phyloP scores from a whole-genome alignment of 1,140 invertebrate genomes.

The Belonocnema kinseyi region DNA sequence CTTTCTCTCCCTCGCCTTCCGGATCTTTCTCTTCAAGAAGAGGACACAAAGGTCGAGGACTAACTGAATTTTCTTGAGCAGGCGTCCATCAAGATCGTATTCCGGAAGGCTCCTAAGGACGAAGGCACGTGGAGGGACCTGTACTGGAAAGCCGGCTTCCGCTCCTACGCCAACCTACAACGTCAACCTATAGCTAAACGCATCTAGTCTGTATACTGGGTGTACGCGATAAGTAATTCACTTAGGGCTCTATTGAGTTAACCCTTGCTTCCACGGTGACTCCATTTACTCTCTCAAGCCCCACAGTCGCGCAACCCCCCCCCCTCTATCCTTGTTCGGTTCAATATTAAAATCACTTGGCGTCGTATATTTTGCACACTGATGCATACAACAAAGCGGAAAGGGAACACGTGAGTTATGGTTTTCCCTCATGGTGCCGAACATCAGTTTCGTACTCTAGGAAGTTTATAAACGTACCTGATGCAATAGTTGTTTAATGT shows the following conservation, averaged over 20 bases:
- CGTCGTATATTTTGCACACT: not conserved
- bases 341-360: constrained; percentile 61
- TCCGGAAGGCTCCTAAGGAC: constrained; percentile 55
- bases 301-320: constrained; percentile 49
- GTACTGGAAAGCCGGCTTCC: constrained; percentile 46
- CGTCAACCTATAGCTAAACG: constrained; percentile 68
- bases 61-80: constrained; percentile 77
- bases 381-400: not conserved
- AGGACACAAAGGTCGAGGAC: constrained; percentile 73
- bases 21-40: constrained; percentile 57
- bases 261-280: constrained; percentile 73
- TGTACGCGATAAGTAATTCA: constrained; percentile 76
- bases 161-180: constrained; percentile 41
- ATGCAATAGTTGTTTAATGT: constrained; percentile 15
- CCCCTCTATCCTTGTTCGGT: constrained; percentile 42
- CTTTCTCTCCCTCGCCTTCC: constrained; percentile 53
- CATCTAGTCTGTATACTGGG: constrained; percentile 73
- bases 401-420: not conserved
- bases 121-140: constrained; percentile 50
- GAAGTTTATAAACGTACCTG: constrained; percentile 16
- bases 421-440: not conserved
- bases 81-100: constrained; percentile 70
- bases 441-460: not conserved
- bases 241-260: constrained; percentile 75
- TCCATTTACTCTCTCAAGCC: constrained; percentile 72